Conservation (phyloP, 2,888 invertebrate genomes). For the Aporophyla lueneburgensis region DNA sequence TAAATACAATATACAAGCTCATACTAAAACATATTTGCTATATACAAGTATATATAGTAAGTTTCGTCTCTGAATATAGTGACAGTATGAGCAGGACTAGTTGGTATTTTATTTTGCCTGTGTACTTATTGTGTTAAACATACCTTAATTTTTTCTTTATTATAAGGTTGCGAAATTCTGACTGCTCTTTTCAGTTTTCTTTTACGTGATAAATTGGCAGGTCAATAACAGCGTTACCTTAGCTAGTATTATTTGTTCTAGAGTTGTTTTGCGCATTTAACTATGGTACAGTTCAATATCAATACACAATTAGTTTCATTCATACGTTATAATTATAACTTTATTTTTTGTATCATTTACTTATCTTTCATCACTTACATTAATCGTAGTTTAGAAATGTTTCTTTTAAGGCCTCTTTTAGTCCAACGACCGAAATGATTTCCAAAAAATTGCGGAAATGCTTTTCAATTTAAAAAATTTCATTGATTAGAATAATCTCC, state of each 20-base stretch:
- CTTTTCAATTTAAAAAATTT: conserved; percentile 42
- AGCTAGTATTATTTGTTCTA: no score
- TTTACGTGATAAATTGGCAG: background rate
- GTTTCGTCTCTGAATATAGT: background rate
- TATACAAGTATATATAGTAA: no score
- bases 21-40: no score
- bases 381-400: no score
- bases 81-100: background rate
- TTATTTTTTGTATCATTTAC: background rate
- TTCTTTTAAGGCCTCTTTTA: no score
- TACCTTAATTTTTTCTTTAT: background rate
- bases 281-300: background rate
- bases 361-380: no score
- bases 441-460: conserved; percentile 54
- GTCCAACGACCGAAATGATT: background rate
- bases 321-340: no score
- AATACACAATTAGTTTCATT: background rate
- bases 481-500: conserved; percentile 73
- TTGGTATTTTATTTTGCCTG: background rate
- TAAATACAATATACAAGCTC: no score
- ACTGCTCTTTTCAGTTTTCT: background rate
- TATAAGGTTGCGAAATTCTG: background rate
- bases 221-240: background rate
- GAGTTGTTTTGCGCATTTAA: background rate
- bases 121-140: background rate